Base-by-base conservation (phyloP, 2,113 vertebrate genomes). In the Donacobius atricapilla region DNA sequence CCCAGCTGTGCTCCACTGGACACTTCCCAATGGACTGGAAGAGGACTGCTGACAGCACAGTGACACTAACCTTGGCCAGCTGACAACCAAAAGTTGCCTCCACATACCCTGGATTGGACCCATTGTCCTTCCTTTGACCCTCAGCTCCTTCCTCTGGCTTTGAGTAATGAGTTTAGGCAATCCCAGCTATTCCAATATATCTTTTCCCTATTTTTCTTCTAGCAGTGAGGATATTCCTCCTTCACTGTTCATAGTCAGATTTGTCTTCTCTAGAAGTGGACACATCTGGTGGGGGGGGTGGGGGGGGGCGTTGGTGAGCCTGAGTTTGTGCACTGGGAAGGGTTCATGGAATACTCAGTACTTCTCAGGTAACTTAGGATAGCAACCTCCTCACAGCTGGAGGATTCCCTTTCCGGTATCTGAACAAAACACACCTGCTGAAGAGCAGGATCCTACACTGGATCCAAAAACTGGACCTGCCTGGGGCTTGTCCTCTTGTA, bases 81-180 rank as follows among this genome's bases (percentile, higher is more conserved):
- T 15, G 28, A 86, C 93, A 95, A 12, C 28, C 1, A 3, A 83
- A 76, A 72, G 28, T 31, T 83, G n/a, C 40, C 89, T 37, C 22
- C 75, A 57, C 75, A 76, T 54, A 28, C 40, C 54, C 76, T 61
- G 81, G 54, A 20, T 21, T 45, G 68, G 80, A 80, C 71, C 53
- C 7, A 0, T 1, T 92, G 94, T 91, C 91, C 94, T 96, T 94
- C 89, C 87, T 92, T 57, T 92, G 89, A 94, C 93, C 86, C 71
- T 65, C 58, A 86, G 64, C 54, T 95, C 68, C 71, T 96, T 94
- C 89, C 71, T 80, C 91, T 72, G 70, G 35, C 47, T 87, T 66
- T 58, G 44, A 76, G 54, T 35, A 85, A 79, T 33, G 31, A n/a
- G 9, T 33, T 8, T 35, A 85, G 88, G 57, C 63, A 71, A 65